Evolutionary conservation across 2,888 invertebrate genomes (phyloP).

Genomic region (Petrophora chlorosata): DNA sequence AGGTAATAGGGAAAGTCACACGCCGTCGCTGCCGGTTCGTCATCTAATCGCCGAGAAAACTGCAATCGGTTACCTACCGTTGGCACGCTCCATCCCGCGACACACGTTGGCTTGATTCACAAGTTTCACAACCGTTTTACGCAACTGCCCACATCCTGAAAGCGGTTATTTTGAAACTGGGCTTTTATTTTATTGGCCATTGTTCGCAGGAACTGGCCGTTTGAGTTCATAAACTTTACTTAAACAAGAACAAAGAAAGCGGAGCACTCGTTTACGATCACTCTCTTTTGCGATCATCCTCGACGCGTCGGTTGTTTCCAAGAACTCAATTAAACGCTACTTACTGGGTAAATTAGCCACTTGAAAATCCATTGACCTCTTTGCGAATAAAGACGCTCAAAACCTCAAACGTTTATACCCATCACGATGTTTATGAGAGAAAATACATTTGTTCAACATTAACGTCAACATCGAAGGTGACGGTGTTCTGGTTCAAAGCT

Average conservation of each 20-base stretch:
- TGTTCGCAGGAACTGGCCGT: slow-evolving; percentile 11
- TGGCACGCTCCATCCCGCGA: neutral
- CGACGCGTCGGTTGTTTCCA: slow-evolving; percentile 17
- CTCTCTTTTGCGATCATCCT: slow-evolving; percentile 6
- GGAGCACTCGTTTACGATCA: slow-evolving; percentile 21
- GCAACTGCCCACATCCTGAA: neutral
- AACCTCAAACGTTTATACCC: neutral
- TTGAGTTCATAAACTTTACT: slow-evolving; percentile 20
- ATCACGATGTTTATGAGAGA: neutral
- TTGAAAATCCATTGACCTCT: slow-evolving; percentile 15
- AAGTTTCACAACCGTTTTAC: neutral
- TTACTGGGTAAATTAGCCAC: slow-evolving; percentile 18
- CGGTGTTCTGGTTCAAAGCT: slow-evolving; percentile 19
- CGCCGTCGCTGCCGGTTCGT: neutral
- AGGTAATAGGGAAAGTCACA: slow-evolving; percentile 20
- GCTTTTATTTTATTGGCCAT: neutral
- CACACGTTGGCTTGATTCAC: neutral
- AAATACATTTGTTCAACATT: neutral
- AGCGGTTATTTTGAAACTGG: slow-evolving; percentile 2
- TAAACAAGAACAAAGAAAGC: slow-evolving; percentile 29
- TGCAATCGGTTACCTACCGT: slow-evolving; percentile 2
- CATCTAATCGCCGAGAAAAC: slow-evolving; percentile 11
- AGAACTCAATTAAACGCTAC: slow-evolving; percentile 26
- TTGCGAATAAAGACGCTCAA: neutral
- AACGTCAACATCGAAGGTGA: slow-evolving; percentile 2